phyloP scores from a whole-genome alignment of 1,140 invertebrate genomes.

The Heliothis virescens region DNA sequence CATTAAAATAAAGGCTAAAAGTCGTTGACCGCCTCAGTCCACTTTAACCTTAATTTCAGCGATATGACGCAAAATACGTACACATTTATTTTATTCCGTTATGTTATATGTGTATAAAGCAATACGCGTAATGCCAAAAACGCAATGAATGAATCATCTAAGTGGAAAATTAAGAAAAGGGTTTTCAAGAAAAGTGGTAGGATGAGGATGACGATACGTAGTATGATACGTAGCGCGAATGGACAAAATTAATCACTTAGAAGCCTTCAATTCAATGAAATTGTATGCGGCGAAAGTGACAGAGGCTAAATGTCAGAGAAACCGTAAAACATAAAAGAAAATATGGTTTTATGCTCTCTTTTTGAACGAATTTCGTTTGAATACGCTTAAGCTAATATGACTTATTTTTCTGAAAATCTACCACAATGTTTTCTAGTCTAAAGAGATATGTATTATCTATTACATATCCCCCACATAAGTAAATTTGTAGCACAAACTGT shows the following conservation, averaged over 20 bases:
- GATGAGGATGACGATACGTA: background rate
- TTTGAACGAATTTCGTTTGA: background rate
- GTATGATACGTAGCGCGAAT: background rate
- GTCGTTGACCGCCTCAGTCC: constrained; percentile 59
- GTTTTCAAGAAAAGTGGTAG: constrained; percentile 12
- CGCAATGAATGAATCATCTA: constrained; percentile 41
- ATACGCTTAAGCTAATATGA: background rate
- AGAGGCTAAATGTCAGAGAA: constrained; percentile 41
- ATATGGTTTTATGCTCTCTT: constrained; percentile 21
- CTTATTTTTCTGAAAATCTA: background rate
- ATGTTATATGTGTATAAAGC: constrained; percentile 45
- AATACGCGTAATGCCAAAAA: constrained; percentile 19
- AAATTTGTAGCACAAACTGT: no score
- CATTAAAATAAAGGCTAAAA: constrained; percentile 66
- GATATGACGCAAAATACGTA: constrained; percentile 5
- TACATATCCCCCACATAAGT: background rate
- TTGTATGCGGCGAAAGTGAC: constrained; percentile 58
- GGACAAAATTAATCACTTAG: constrained; percentile 37
- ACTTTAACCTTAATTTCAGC: constrained; percentile 37
- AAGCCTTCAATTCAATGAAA: constrained; percentile 51
- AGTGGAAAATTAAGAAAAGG: constrained; percentile 22
- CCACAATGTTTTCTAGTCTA: background rate
- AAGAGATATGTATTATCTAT: background rate
- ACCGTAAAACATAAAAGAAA: constrained; percentile 20
- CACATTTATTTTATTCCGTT: constrained; percentile 20